A percentile compares a stretch with the other conserved stretches of the same genome.
phyloP scores from a whole-genome alignment of 2,113 vertebrate genomes.

The Phaetusa simplex region DNA sequence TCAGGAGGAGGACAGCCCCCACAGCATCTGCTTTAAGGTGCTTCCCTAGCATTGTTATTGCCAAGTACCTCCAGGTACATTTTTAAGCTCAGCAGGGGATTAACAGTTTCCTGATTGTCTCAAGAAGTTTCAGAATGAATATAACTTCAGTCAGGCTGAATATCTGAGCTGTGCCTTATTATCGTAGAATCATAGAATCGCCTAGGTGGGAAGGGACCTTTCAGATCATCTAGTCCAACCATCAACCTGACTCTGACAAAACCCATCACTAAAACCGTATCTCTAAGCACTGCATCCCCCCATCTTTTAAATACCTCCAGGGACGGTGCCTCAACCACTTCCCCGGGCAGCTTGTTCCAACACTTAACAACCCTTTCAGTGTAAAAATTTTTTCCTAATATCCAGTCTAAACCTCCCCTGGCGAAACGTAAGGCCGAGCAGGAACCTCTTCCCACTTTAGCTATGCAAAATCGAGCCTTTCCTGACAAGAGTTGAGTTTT shows the following conservation, averaged over 20 bases:
- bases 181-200: no score
- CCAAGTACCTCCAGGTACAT: background rate
- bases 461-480: background rate
- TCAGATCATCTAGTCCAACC: no score
- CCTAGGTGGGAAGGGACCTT: no score
- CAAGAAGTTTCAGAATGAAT: background rate
- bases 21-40: background rate
- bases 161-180: background rate
- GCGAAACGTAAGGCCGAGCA: background rate
- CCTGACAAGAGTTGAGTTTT: background rate
- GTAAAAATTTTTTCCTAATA: no score
- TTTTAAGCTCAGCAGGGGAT: background rate
- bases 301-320: no score
- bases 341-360: no score
- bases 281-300: no score
- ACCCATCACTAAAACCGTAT: no score
- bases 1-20: background rate
- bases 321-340: no score
- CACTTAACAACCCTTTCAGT: no score
- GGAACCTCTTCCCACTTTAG: background rate
- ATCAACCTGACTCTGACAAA: no score
- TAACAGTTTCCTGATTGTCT: background rate
- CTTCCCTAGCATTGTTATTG: rapidly evolving
- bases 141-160: background rate
- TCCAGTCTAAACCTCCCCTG: no score